Evolutionary conservation across 2,888 invertebrate species (phyloP), one percentile per base, ranked within the genome.

Genomic region (Brenthis hecate): DNA sequence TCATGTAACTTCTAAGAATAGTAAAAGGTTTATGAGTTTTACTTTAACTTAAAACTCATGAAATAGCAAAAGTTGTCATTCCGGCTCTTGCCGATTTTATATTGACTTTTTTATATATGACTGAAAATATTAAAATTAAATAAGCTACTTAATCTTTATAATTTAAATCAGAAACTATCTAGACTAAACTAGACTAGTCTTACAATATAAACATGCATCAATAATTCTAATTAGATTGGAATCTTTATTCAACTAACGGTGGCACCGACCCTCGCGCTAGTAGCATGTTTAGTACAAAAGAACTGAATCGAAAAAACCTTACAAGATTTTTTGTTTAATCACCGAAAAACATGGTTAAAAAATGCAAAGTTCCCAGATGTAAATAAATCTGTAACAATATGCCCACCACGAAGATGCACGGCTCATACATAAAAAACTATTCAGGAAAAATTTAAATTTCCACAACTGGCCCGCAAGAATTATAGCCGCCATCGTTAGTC

Each of bases 401-500:
- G 89, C 82, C 91, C 83, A 88, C 91, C 91, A 79, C 83, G 84
- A 72, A 78, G 86, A 58, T 53, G 32, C 54, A 36, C n/a, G 50
- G 65, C 55, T 61, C 67, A 73, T 68, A 73, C 66, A 76, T 76
- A 79, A 78, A 82, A 81, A 78, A 65, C 71, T 75, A 78, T 71
- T 76, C 78, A 71, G 76, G 76, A 80, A 85, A 88, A 87, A 88
- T 89, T 87, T 85, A 88, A 91, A 91, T 90, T 80, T 80, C 79
- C 77, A 60, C 72, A 61, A 75, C 76, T 76, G 75, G 74, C 78
- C 75, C 72, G 80, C 82, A 89, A 89, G 89, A 89, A 83, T 84
- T 89, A 89, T 89, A 79, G 85, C 77, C 76, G 78, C 79, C 81
- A 85, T 90, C 89, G 88, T 91, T 89, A 91, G 87, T 82, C 83